Evolutionary conservation across 2,797 vertebrate species (phyloP), one percentile per base, ranked within the genome.

Genomic region (Brotula barbata): DNA sequence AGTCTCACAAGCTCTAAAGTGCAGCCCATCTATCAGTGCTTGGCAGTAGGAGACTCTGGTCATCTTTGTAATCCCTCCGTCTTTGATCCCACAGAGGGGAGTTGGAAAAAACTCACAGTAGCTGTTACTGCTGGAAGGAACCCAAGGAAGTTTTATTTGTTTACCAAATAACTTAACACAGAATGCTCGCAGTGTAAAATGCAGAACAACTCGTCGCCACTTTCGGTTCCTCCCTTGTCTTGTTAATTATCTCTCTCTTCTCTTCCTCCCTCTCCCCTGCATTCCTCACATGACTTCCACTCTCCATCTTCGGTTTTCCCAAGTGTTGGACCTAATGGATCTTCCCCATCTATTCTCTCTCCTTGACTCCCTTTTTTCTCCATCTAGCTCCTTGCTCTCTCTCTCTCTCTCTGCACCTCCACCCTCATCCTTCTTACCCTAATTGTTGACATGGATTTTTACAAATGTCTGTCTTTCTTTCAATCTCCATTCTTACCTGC

Each of bases 371-470:
- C 23, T 58, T 63, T 73, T 74, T 65, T 52, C 59, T 64, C 58
- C 58, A 51, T 74, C 73, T 75, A 76, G 56, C 69, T 53, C 40
- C 71, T n/a, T n/a, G n/a, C n/a, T n/a, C n/a, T n/a, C n/a, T n/a
- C n/a, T 58, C 55, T 1, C 47, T 71, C 44, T 68, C 23, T 37
- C 43, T 49, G 58, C 36, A 44, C 64, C 46, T 46, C 33, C 44
- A n/a, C 25, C 49, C 63, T 51, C 47, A 71, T 83, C 65, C 52
- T 69, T 75, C 63, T 54, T 56, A 62, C 33, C 57, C 44, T 81
- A 80, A 80, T 80, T 85, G 75, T 78, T 68, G 76, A 71, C 75
- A 65, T 80, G 62, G 59, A 80, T n/a, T 81, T 82, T 82, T 76
- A 64, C 57, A 68, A 56, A 57, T 68, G 5, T 6, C 64, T 34